Conservation (phyloP, 2,113 vertebrate species). For the Diadophis punctatus region DNA sequence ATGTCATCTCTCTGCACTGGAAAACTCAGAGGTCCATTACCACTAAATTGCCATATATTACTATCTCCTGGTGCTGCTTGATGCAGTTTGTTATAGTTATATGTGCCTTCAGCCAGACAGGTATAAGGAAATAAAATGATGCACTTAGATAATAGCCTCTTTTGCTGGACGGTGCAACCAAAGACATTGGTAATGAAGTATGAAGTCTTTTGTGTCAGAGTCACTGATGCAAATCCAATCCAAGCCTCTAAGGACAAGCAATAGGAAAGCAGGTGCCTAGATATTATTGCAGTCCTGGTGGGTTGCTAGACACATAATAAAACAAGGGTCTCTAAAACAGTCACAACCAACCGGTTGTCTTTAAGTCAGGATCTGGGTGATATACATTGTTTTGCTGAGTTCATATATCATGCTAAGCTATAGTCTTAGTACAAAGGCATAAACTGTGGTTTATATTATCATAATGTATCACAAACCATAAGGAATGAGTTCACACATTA, state of each 20-base stretch:
- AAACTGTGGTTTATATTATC: neutral
- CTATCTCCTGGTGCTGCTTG: slow-evolving; percentile 29
- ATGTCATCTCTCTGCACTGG: slow-evolving; percentile 23
- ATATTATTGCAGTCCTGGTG: slow-evolving; percentile 7
- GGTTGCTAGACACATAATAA: neutral
- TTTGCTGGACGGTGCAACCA: slow-evolving; percentile 37
- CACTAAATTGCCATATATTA: slow-evolving; percentile 48
- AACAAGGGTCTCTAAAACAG: neutral
- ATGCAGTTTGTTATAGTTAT: slow-evolving; percentile 55
- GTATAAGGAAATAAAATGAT: slow-evolving; percentile 48
- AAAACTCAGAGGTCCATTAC: slow-evolving; percentile 45
- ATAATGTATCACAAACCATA: neutral
- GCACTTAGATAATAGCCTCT: slow-evolving; percentile 44
- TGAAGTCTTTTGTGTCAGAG: slow-evolving; percentile 24
- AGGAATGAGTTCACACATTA: neutral
- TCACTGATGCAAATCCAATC: slow-evolving; percentile 37
- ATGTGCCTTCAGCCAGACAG: slow-evolving; percentile 17
- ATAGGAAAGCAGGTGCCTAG: slow-evolving; percentile 7
- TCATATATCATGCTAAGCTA: neutral
- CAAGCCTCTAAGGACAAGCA: slow-evolving; percentile 27
- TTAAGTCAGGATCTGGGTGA: neutral
- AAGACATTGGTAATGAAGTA: slow-evolving; percentile 40
- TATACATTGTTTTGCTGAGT: neutral
- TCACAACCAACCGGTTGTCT: neutral
- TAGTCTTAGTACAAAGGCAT: neutral